Conservation (phyloP, 1,140 invertebrate genomes). For the Atta colombica region DNA sequence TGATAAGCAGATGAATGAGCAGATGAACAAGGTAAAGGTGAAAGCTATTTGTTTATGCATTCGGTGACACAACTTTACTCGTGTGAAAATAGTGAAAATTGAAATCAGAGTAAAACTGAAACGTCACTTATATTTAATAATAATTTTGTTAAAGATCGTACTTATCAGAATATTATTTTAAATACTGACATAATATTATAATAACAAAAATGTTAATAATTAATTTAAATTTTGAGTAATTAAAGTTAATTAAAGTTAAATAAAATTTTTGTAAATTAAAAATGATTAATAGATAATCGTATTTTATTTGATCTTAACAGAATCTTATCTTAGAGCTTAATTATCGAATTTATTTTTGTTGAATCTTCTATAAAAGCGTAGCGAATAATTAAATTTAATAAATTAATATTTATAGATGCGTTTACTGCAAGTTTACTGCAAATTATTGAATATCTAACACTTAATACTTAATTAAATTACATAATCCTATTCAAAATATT, state of each 20-base stretch:
- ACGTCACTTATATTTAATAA: neutral
- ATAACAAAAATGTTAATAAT: neutral
- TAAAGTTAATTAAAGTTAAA: neutral
- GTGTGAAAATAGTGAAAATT: conserved; percentile 26
- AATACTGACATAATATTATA: neutral
- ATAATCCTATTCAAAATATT: neutral
- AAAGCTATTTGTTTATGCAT: conserved; percentile 57
- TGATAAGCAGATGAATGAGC: conserved; percentile 24
- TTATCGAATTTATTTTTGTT: neutral
- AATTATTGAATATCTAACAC: neutral
- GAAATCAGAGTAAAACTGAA: conserved; percentile 20
- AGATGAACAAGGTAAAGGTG: conserved; percentile 38
- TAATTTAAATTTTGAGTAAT: neutral
- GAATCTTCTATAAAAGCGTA: neutral
- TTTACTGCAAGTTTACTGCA: neutral
- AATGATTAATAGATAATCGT: neutral
- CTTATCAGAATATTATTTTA: neutral
- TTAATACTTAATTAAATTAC: neutral
- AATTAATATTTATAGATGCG: neutral
- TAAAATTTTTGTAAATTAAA: neutral
- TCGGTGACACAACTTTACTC: conserved; percentile 44
- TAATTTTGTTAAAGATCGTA: neutral
- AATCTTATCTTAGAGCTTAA: neutral
- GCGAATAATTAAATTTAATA: neutral
- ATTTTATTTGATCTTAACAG: neutral